A percentile compares a stretch with the other conserved stretches of the same genome.
These are phyloP conservation scores for Coelopa frigida DNA, from an alignment of 1,140 invertebrate species.

Conservation along the genomic window DNA sequence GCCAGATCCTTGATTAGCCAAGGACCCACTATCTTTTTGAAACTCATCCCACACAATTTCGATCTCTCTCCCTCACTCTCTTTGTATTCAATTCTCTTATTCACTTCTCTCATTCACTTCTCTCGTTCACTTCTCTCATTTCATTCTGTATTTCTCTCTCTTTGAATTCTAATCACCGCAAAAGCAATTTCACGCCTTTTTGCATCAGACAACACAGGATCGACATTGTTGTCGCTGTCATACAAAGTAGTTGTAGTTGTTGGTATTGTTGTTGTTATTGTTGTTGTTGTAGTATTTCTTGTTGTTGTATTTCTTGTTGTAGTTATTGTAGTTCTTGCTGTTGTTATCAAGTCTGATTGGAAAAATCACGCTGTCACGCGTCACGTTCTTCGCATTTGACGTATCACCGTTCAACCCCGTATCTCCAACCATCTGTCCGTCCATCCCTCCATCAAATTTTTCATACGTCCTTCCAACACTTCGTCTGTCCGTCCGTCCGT, in stretches of 20 bases:
- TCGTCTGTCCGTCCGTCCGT: neutral
- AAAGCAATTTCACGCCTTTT: slow-evolving; percentile 44
- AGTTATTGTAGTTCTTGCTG: neutral
- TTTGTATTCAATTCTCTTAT: neutral
- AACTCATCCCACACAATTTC: neutral
- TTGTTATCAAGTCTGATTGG: neutral
- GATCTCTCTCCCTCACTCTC: neutral
- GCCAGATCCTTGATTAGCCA: too few relatives aligned
- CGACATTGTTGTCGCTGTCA: slow-evolving; percentile 3
- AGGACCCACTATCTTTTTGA: neutral
- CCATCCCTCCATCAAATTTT: neutral
- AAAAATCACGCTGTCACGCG: slow-evolving; percentile 2
- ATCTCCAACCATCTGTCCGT: neutral
- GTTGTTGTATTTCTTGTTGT: slow-evolving; percentile 3
- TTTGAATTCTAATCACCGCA: slow-evolving; percentile 27
- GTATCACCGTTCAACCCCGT: neutral
- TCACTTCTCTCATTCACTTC: neutral
- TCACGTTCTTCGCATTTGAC: neutral
- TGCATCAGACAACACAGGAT: slow-evolving; percentile 15
- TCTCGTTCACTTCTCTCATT: neutral
- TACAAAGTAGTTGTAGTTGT: slow-evolving; percentile 1
- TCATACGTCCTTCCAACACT: slow-evolving; percentile 1
- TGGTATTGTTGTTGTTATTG: slow-evolving; percentile 1
- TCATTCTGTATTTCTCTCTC: neutral
- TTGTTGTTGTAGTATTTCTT: slow-evolving; percentile 3